phyloP scores from a whole-genome alignment of 2,797 vertebrate genomes.

The Sciurus carolinensis region DNA sequence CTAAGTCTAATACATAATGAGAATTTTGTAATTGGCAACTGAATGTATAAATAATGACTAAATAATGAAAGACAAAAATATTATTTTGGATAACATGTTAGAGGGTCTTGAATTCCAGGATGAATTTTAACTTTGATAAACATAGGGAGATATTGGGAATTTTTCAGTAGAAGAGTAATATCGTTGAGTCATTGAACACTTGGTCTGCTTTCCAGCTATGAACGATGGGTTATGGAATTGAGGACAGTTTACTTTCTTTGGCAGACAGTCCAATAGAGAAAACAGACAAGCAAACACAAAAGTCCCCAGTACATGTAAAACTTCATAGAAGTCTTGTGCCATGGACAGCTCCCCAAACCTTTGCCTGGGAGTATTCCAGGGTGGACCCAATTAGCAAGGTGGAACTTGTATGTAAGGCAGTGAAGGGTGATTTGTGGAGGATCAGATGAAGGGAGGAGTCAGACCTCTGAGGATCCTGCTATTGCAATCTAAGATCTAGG shows the following conservation, averaged over 20 bases:
- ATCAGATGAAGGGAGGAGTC: neutral
- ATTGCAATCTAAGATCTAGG: neutral
- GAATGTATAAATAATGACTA: neutral
- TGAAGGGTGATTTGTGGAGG: neutral
- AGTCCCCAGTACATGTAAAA: neutral
- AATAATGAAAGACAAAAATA: conserved; percentile 30
- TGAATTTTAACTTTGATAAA: conserved; percentile 59
- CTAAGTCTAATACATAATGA: neutral
- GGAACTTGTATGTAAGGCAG: neutral
- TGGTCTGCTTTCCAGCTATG: neutral
- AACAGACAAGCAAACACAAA: neutral
- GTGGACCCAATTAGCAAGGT: neutral
- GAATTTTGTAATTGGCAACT: conserved; percentile 5
- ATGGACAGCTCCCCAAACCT: neutral
- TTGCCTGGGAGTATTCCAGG: neutral
- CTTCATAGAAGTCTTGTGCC: neutral
- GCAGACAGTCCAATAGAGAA: neutral
- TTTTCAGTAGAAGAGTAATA: neutral
- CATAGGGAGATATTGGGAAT: neutral
- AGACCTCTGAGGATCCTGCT: neutral
- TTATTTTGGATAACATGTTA: neutral
- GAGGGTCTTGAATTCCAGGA: neutral
- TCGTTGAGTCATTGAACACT: neutral
- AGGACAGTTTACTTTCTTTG: neutral
- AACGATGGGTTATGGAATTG: neutral